A percentile compares a stretch with the other conserved stretches of the same genome.
Evolutionary conservation across 1,140 invertebrate species (phyloP).

Genomic region (Plectrocnemia conspersa): DNA sequence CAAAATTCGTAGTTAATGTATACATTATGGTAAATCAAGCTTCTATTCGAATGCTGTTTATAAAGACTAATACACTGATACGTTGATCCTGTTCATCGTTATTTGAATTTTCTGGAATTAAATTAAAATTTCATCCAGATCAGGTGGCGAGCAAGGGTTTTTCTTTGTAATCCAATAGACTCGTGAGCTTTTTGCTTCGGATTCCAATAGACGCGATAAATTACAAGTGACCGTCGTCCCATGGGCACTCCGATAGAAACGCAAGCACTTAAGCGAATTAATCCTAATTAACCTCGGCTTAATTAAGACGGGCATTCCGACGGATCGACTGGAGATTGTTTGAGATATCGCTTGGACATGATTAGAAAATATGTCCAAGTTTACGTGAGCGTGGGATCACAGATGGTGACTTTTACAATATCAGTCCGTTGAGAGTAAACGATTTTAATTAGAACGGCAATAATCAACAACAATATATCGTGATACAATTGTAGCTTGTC

Average conservation of each 20-base stretch:
- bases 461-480: too few relatives aligned
- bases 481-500: too few relatives aligned
- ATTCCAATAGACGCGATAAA: conserved; percentile 14
- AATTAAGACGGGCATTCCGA: conserved; percentile 23
- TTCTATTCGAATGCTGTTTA: conserved; percentile 1
- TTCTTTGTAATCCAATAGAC: conserved; percentile 1
- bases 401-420: too few relatives aligned
- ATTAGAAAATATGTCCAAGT: too few relatives aligned
- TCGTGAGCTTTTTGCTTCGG: conserved; percentile 10
- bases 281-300: conserved; percentile 24
- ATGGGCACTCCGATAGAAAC: conserved; percentile 13
- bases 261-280: conserved; percentile 20
- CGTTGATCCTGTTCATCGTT: too few relatives aligned
- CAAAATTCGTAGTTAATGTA: neutral
- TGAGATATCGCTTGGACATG: neutral
- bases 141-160: too few relatives aligned
- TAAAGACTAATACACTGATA: neutral
- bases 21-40: neutral
- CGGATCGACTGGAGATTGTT: conserved; percentile 1
- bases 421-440: too few relatives aligned
- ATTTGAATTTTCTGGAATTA: too few relatives aligned
- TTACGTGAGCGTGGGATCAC: too few relatives aligned
- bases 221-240: conserved; percentile 16
- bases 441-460: too few relatives aligned
- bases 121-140: too few relatives aligned